Base-by-base conservation (phyloP, 2,797 vertebrate genomes). In the Melanogrammus aeglefinus region DNA sequence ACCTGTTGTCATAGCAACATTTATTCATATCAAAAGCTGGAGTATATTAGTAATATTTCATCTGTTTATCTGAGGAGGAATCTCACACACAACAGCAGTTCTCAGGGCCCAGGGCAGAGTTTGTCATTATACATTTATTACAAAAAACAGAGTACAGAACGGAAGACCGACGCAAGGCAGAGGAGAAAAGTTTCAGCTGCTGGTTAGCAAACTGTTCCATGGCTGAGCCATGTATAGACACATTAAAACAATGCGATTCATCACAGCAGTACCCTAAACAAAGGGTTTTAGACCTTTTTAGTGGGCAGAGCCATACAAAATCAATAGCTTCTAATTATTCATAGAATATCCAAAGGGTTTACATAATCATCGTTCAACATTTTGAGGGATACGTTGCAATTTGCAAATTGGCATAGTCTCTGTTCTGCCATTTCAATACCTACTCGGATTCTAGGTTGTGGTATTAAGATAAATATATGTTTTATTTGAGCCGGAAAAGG, bases 51-150 rank as follows among this genome's bases (percentile, higher is more conserved):
- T 41, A 57, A 57, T 21, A 57, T 57, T 57, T 21, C 47, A 21
- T 21, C 47, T 57, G 47, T 21, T 57, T 57, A 57, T 57, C 47
- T 57, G 47, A 57, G 41, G 41, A 41, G 12, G 16, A 47, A 47
- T 83, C 82, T 79, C 41, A 47, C 41, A 57, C 39, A 41, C 44
- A 57, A 16, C 47, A 21, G 18, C 47, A 57, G 47, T 57, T 57
- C 47, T 57, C 47, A 57, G 16, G 16, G 47, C 47, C 47, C 47
- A 57, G n/a, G 10, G 47, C 47, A 21, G 47, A 4, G 16, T 21
- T 57, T 18, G 4, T 57, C 47, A 57, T 21, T 18, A 18, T 57
- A 21, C 47, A 57, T 57, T 57, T 57, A 57, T 21, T 57, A 57
- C 47, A 57, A 21, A 57, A 57, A 18, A 31, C 47, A 5, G 47